Percentiles rank a stretch among this genome's conserved stretches.
Conservation (phyloP, 2,888 invertebrate species). For the Agrotis exclamationis region DNA sequence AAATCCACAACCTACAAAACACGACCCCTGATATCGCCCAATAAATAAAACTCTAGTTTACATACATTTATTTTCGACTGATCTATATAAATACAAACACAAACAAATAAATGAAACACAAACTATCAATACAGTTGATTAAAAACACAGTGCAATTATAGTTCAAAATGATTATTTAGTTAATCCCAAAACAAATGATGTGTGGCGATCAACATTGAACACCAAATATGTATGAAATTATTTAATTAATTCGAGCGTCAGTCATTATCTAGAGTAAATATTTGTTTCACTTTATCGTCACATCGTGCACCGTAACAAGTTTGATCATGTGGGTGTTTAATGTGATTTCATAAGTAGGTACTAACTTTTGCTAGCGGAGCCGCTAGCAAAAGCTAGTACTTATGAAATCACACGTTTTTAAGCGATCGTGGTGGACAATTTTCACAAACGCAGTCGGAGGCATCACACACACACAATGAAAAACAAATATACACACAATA, state of each 20-base stretch:
- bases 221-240: constrained; percentile 25
- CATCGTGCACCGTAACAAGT: not conserved
- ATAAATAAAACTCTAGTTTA: not conserved
- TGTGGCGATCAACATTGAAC: not conserved
- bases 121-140: not conserved
- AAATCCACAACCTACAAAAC: too few relatives aligned
- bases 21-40: too few relatives aligned
- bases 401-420: too few relatives aligned
- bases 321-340: constrained; percentile 2
- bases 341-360: constrained; percentile 24
- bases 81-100: not conserved
- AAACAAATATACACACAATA: too few relatives aligned
- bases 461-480: too few relatives aligned
- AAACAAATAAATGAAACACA: not conserved
- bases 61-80: too few relatives aligned
- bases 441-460: too few relatives aligned
- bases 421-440: too few relatives aligned
- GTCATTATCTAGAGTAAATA: constrained; percentile 31
- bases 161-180: constrained; percentile 4
- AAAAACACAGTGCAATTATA: not conserved
- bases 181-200: constrained; percentile 11
- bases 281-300: constrained; percentile 17
- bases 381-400: too few relatives aligned
- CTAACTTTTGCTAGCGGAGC: too few relatives aligned
- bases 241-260: constrained; percentile 34